Evolutionary conservation across 1,140 invertebrate genomes (phyloP), one percentile per base, ranked within the genome.

Genomic region (Alviniconcha marisindica): DNA sequence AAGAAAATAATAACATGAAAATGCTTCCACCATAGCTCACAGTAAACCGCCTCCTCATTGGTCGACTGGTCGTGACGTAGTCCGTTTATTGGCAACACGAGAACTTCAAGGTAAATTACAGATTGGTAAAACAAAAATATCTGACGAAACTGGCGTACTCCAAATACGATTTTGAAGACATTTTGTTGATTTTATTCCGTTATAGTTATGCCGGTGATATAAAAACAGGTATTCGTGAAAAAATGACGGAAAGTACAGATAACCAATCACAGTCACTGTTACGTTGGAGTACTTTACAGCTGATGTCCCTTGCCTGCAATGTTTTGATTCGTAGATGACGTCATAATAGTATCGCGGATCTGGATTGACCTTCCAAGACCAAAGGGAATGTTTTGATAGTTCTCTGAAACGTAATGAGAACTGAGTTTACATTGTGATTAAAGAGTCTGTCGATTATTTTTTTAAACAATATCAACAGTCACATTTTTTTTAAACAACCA

Each of bases 1-100:
- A 88, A 88, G 84, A 86, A 87, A 89, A 89, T 89, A 88, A 89
- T 88, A 89, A 89, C 88, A 89, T 85, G 83, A 84, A 87, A 82
- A 83, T 78, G 63, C 78, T 81, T 81, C 81, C 54, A 56, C 73
- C 81, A 63, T 74, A 36, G 48, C 54, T 77, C 24, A 77, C 15
- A 56, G 33, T 80, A 80, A 80, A 21, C 24, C n/a, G 33, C 18
- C 36, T 54, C 21, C 42, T 56, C 38, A 82, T 82, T 82, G 73
- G 81, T 24, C 42, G 48, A 83, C 24, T 28, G 15, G 24, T 79
- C 48, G 56, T 78, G 60, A 73, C 81, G 69, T 33, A 60, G 71
- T 28, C 28, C 14, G 73, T 76, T 31, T 48, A 76, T 51, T 28
- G n/a, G 73, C 73, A 76, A 48, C 73, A 54, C 33, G 69, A 42